Evolutionary conservation across 2,113 vertebrate species (phyloP).

Genomic region (Phrynocephalus versicolor): DNA sequence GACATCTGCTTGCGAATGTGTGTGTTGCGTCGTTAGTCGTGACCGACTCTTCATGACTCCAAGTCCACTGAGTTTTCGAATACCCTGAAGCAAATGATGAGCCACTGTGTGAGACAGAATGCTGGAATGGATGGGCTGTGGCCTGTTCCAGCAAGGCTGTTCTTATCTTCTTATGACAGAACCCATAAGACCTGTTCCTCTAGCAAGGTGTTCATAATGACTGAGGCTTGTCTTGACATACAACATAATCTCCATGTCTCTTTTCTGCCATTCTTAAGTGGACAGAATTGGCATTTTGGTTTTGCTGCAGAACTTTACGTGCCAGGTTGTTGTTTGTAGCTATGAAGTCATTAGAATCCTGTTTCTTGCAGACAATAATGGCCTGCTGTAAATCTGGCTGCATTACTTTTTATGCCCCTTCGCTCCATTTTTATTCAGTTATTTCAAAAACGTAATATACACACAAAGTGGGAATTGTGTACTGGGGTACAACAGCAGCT

Average conservation of each 20-base stretch:
- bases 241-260: not conserved
- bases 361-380: not conserved
- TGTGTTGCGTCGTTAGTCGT: no score
- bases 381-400: not conserved
- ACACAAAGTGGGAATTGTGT: not conserved
- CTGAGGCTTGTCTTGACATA: not conserved
- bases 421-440: not conserved
- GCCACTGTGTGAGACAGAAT: no score
- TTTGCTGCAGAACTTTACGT: not conserved
- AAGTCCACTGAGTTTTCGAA: no score
- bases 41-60: no score
- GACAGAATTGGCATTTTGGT: not conserved
- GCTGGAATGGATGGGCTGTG: no score
- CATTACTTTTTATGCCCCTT: not conserved
- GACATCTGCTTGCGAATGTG: no score
- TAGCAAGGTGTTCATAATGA: not conserved
- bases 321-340: not conserved
- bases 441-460: not conserved
- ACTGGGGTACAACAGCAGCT: not conserved
- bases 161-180: not conserved
- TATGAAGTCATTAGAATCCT: not conserved
- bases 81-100: no score
- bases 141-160: no score
- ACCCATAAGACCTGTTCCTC: not conserved
- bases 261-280: not conserved